Percentiles rank a stretch among this genome's conserved stretches.
Conservation (phyloP, 2,113 vertebrate species). For the Cryptotis parvus region DNA sequence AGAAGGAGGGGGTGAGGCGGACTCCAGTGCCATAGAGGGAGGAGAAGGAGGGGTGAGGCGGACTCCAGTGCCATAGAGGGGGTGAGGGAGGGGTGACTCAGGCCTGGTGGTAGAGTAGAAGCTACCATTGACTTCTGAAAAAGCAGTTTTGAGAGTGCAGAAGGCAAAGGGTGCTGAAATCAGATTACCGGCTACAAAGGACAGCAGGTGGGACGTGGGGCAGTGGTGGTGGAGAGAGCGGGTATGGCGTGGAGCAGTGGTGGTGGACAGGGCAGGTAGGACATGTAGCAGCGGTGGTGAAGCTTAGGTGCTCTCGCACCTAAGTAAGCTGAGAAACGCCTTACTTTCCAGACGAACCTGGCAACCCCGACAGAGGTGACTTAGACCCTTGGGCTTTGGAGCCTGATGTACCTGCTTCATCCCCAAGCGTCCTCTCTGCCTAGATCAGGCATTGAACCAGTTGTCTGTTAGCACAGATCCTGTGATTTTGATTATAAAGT, state of each 20-base stretch:
- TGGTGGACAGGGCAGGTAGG: background rate
- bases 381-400: background rate
- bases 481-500: background rate
- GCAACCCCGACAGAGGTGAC: background rate
- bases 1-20: background rate
- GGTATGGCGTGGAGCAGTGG: background rate
- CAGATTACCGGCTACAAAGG: background rate
- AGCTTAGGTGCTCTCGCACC: background rate
- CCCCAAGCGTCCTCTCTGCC: background rate
- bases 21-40: background rate
- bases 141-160: background rate
- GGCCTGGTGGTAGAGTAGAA: background rate
- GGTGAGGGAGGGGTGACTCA: background rate
- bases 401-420: background rate
- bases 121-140: constrained; percentile 20
- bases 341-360: too few species aligned
- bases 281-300: too few species aligned
- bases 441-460: background rate
- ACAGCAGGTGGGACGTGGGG: background rate
- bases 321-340: background rate
- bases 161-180: background rate
- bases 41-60: background rate
- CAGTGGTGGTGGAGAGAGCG: background rate
- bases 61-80: background rate
- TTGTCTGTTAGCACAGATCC: background rate